Evolutionary conservation across 2,797 vertebrate species (phyloP), one percentile per base, ranked within the genome.

Genomic region (Phrynocephalus forsythii): DNA sequence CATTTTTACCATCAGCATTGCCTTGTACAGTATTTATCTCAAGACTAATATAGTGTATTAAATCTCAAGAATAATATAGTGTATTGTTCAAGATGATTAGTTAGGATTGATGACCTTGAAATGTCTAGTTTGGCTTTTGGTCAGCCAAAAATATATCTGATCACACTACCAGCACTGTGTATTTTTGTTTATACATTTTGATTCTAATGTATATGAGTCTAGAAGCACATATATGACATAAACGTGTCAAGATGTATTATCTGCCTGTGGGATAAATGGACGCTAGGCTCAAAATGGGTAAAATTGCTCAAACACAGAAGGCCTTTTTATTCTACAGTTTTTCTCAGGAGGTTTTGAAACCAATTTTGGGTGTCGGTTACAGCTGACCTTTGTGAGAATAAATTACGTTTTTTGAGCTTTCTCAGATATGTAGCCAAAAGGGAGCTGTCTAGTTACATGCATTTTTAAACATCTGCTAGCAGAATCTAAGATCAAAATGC

Each of bases 381-480:
- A 82, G 86, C 79, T 94, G 94, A 94, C 93, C 94, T 95, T 93
- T 94, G 91, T 93, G 60, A 88, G 94, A 96, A 95, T 95, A 95
- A 95, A 94, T 94, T 56, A 92, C 94, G 88, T 86, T 90, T 88
- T 92, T 92, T 91, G 87, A 94, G 88, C 78, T 82, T 69, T 90
- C 93, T 95, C 90, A 94, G 94, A 92, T 92, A 72, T 90, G 91
- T 91, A 94, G 91, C 94, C 94, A 94, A 95, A 94, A 92, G 91
- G 63, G 1, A 95, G 86, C 92, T 94, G 92, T 94, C 93, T 92
- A 81, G 86, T 90, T 92, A 89, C 92, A 95, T 94, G 90, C 92
- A 94, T 95, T 95, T 95, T 94, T 94, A 95, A 95, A 95, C 85
- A 93, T 89, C 82, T 91, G 87, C 89, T 93, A 92, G 91, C 77